A percentile compares a stretch with the other conserved stretches of the same genome.
phyloP scores from a whole-genome alignment of 2,113 vertebrate species.

The Ailuropoda melanoleuca region DNA sequence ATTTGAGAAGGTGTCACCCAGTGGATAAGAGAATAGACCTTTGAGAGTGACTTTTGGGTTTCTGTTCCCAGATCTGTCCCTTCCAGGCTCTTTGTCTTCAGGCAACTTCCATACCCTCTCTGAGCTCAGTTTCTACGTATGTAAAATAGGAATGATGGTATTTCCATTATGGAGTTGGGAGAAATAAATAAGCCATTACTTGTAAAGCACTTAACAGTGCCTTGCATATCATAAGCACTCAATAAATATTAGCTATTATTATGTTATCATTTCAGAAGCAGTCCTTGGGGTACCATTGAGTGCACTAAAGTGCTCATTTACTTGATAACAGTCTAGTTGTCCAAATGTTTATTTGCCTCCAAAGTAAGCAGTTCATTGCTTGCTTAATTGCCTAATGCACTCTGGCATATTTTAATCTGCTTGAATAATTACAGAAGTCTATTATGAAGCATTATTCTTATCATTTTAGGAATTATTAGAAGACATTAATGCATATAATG shows the following conservation, averaged over 20 bases:
- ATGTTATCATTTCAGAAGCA: conserved; percentile 39
- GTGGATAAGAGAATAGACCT: not conserved
- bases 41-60: not conserved
- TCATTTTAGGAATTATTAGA: conserved; percentile 9
- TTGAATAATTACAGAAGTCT: conserved; percentile 19
- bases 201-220: not conserved
- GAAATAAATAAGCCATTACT: not conserved
- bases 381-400: conserved; percentile 22
- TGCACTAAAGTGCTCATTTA: conserved; percentile 4
- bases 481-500: not conserved
- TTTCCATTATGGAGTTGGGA: not conserved
- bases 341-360: conserved; percentile 53
- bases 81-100: not conserved
- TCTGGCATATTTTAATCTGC: not conserved
- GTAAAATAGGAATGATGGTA: not conserved
- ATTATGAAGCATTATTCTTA: not conserved
- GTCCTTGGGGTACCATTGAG: conserved; percentile 25
- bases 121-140: not conserved
- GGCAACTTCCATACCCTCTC: not conserved
- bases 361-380: conserved; percentile 30
- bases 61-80: not conserved
- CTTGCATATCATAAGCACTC: not conserved
- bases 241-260: conserved; percentile 33
- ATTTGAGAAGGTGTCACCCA: not conserved
- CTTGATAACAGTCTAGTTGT: not conserved